Evolutionary conservation across 2,888 invertebrate species (phyloP).

Genomic region (Elgonia sp.): DNA sequence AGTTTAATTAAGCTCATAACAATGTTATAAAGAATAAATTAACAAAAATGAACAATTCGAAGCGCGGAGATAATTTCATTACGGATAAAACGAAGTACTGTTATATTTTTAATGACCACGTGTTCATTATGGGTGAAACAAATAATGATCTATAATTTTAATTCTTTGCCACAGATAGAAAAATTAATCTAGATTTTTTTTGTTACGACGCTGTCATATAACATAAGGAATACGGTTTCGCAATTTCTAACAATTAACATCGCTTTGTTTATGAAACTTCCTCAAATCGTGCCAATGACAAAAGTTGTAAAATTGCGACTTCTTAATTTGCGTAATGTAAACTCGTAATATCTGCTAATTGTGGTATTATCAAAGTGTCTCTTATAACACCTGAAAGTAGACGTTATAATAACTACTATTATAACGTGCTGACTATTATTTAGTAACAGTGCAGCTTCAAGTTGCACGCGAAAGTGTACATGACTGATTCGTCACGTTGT

Average conservation of each 20-base stretch:
- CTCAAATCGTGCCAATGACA: conserved; percentile 63
- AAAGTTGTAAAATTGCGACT: conserved; percentile 66
- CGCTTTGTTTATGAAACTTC: conserved; percentile 56
- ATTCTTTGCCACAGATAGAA: neutral
- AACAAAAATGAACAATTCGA: neutral
- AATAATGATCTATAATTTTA: neutral
- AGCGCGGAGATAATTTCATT: neutral
- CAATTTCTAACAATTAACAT: conserved; percentile 15
- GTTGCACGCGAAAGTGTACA: conserved; percentile 71
- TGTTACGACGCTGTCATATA: neutral
- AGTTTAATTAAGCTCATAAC: neutral
- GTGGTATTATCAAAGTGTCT: conserved; percentile 74
- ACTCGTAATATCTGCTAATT: conserved; percentile 72
- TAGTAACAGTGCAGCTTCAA: conserved; percentile 69
- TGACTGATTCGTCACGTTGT: no score
- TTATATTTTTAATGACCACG: neutral
- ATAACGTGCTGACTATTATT: conserved; percentile 78
- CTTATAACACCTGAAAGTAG: conserved; percentile 77
- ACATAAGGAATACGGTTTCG: conserved; percentile 17
- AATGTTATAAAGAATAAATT: conserved; percentile 3
- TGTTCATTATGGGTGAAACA: neutral
- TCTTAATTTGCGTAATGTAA: conserved; percentile 74
- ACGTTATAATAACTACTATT: conserved; percentile 77
- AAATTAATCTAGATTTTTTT: neutral
- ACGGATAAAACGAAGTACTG: neutral